These are phyloP conservation scores for Bombus pascuorum DNA, from an alignment of 1,140 invertebrate genomes.

Conservation along the genomic window DNA sequence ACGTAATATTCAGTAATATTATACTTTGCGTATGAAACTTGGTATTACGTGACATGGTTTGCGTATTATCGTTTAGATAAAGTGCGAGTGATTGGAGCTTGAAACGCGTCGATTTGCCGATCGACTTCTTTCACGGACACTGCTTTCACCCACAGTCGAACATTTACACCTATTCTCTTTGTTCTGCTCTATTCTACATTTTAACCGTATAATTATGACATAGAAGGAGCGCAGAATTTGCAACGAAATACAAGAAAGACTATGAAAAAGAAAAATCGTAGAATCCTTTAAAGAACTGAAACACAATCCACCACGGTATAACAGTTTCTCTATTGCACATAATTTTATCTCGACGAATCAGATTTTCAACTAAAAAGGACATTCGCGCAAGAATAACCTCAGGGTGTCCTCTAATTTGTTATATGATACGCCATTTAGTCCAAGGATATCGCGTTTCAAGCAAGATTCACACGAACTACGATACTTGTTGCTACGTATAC, in stretches of 20 bases:
- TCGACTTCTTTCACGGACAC: not conserved
- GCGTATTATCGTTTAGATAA: not conserved
- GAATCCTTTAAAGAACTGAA: not conserved
- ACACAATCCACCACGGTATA: not conserved
- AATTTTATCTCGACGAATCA: not conserved
- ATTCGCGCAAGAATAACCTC: not conserved
- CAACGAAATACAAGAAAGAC: not conserved
- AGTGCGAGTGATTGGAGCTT: not conserved
- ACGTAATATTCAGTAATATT: not conserved
- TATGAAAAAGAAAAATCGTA: not conserved
- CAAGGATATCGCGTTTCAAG: not conserved
- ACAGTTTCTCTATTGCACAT: not conserved
- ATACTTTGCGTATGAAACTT: too few relatives aligned
- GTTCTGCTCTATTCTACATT: not conserved
- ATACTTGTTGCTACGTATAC: too few relatives aligned
- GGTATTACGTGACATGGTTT: too few relatives aligned
- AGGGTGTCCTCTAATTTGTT: not conserved
- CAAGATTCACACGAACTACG: too few relatives aligned
- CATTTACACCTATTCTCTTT: not conserved
- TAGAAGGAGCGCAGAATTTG: not conserved
- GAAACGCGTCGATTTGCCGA: not conserved
- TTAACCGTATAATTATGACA: constrained; percentile 6
- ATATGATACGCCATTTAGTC: not conserved
- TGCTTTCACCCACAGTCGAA: not conserved
- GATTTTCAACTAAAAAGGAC: not conserved